Conservation (phyloP, 2,797 vertebrate genomes). For the Helostoma temminkii region DNA sequence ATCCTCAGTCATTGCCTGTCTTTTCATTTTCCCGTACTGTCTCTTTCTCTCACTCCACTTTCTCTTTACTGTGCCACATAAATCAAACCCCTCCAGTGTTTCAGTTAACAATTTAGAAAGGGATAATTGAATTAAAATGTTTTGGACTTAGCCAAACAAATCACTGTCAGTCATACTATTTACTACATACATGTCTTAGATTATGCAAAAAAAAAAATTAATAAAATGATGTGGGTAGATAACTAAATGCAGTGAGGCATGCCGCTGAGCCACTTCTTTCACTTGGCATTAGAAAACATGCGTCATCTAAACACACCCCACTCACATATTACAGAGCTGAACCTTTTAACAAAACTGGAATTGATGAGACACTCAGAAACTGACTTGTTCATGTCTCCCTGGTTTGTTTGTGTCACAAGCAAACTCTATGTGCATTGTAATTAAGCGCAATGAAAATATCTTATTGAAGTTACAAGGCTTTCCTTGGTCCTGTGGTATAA, state of each 20-base stretch:
- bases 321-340: background rate
- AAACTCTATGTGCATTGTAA: background rate
- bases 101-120: background rate
- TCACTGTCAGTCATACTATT: background rate
- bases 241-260: background rate
- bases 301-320: conserved; percentile 9
- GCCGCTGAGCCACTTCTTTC: background rate
- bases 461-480: background rate
- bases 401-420: background rate
- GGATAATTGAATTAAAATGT: conserved; percentile 4
- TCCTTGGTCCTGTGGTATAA: background rate
- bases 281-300: conserved; percentile 1
- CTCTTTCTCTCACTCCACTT: conserved; percentile 6
- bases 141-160: conserved; percentile 1
- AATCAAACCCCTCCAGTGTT: background rate
- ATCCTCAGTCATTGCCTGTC: background rate
- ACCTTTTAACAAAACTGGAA: conserved; percentile 1
- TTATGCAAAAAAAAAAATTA: background rate
- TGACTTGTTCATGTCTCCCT: rapidly evolving
- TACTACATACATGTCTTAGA: background rate
- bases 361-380: background rate
- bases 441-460: background rate
- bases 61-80: conserved; percentile 1
- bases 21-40: conserved; percentile 6
- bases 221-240: background rate